phyloP scores from a whole-genome alignment of 2,888 invertebrate species.

The Eudemis profundana region DNA sequence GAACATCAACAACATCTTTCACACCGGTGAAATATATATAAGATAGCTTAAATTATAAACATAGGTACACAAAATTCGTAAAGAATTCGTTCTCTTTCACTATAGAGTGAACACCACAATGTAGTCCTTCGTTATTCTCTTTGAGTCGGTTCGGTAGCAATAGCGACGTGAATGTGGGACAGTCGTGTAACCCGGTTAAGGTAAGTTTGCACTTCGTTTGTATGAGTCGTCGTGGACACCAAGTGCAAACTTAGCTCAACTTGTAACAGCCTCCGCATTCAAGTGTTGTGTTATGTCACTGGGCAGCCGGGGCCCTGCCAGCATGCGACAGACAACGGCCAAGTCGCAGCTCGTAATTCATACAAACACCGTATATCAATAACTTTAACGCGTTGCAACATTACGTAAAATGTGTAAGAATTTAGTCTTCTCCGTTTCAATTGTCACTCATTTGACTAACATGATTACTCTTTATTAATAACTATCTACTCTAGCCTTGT shows the following conservation, averaged over 20 bases:
- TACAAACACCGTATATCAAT: constrained; percentile 75
- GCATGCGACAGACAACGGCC: constrained; percentile 54
- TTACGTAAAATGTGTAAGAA: constrained; percentile 80
- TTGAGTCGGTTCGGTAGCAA: constrained; percentile 31
- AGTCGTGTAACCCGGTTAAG: not conserved
- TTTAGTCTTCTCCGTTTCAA: constrained; percentile 85
- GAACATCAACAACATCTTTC: constrained; percentile 84
- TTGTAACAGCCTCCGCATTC: not conserved
- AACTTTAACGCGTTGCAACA: constrained; percentile 81
- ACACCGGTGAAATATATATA: constrained; percentile 75
- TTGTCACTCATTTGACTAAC: constrained; percentile 79
- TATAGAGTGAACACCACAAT: constrained; percentile 68
- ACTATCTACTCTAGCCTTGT: constrained; percentile 84
- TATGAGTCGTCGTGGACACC: not conserved
- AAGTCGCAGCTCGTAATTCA: constrained; percentile 65
- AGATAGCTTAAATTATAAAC: constrained; percentile 71
- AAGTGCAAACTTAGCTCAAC: not conserved
- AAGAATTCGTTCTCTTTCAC: constrained; percentile 68
- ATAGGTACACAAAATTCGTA: constrained; percentile 71
- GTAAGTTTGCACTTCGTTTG: not conserved
- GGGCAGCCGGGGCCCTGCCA: constrained; percentile 14
- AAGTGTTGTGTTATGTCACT: constrained; percentile 1
- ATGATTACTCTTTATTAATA: constrained; percentile 76
- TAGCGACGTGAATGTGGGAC: constrained; percentile 25
- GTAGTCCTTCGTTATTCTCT: constrained; percentile 58